Evolutionary conservation across 2,888 invertebrate genomes (phyloP), one percentile per base, ranked within the genome.

Genomic region (Diarsia brunnea): DNA sequence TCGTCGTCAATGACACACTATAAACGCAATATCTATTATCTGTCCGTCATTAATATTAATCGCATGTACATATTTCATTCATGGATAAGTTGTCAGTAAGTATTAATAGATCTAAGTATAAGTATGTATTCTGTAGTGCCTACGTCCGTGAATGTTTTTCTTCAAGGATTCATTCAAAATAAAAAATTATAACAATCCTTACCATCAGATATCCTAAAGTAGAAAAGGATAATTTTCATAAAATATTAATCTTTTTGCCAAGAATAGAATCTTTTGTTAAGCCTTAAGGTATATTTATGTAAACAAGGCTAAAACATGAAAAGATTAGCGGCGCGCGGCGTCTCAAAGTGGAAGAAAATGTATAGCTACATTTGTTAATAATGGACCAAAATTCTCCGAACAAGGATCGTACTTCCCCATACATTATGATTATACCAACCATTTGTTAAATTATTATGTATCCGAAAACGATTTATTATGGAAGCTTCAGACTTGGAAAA

Each of bases 1-100:
- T 86, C 89, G 87, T 84, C 82, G 85, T 87, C 85, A 90, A 91
- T 88, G 79, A 69, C 83, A 71, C 82, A 83, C 84, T 87, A 89
- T 88, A 84, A 81, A 87, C 81, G 74, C 76, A 75, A 72, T 73
- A n/a, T 51, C 55, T 58, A 38, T 38, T 74, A 68, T 27, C 31
- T 69, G 51, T 58, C 55, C 47, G 65, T 43, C 10, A 43, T 45
- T 12, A 31, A 55, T 78, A 73, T 58, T 31, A n/a, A 80, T 63
- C 11, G 24, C 64, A 38, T 67, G n/a, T n/a, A n/a, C n/a, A n/a
- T n/a, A 27, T 43, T 58, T 16, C 53, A 65, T 68, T 81, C 70
- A 68, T 43, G 14, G 72, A 55, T 53, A 14, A 45, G 1, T 65
- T 64, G 19, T 38, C 16, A 47, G n/a, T n/a, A 61, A 61, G n/a